Base-by-base conservation (phyloP, 2,113 vertebrate species). In the Plecotus auritus region DNA sequence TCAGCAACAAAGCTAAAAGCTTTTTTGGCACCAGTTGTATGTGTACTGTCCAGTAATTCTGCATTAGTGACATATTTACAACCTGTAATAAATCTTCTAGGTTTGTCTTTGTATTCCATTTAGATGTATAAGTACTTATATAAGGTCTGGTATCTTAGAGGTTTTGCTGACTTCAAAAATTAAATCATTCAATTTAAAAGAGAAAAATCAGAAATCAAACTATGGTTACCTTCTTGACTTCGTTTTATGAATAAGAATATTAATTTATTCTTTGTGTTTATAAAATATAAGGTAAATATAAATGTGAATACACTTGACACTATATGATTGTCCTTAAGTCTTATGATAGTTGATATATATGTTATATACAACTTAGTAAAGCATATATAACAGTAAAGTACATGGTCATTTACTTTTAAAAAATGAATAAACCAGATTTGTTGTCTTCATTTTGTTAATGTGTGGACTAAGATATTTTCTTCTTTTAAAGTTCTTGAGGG, bases 1-100 rank as follows among this genome's bases (percentile, higher is more conserved):
- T 98, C 98, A 97, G 98, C 98, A 99, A 98, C 98, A 98, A 98
- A 98, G 98, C 98, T 99, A 99, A 99, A 99, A 99, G 99, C 99
- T 98, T 99, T 99, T 99, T 99, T 99, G 99, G 98, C 99, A 98
- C 97, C 96, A 96, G 96, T 96, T 97, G 88, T 97, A 94, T 98
- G 98, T 98, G 98, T 98, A 98, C 98, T 98, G 98, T 99, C 98
- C 98, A 98, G 98, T 98, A 98, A 98, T 98, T 98, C 98, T 98
- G 98, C 98, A 98, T 98, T 98, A 99, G 98, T 98, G 98, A 98
- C 98, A 98, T 98, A 98, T 99, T 99, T 99, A 99, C 88, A 98
- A 85, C 98, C 97, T 97, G 40, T 95, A 98, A 98, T 98, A 99
- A 98, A 99, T 99, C 98, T 98, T 97, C 97, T 84, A 95, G 97